Conservation (phyloP, 1,140 invertebrate species). For the Bombus soroeensis region DNA sequence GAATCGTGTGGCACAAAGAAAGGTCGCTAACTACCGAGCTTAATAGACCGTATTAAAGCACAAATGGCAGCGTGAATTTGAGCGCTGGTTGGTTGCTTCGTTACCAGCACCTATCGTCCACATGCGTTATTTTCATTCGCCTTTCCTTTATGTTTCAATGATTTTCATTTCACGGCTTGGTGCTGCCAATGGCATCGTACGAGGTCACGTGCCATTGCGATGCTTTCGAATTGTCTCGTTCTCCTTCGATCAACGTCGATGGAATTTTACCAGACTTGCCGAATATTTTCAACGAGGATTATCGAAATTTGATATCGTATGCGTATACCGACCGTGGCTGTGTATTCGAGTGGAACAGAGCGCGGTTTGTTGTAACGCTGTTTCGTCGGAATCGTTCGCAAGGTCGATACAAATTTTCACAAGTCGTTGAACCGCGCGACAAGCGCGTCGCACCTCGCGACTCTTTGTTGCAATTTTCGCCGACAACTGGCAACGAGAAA, state of each 20-base stretch:
- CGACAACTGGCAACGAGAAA: not conserved
- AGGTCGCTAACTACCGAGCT: constrained; percentile 20
- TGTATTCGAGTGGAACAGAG: not conserved
- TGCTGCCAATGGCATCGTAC: not conserved
- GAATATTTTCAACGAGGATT: not conserved
- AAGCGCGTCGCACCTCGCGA: too few relatives aligned
- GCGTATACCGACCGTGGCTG: not conserved
- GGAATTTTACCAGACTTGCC: not conserved
- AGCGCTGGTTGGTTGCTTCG: not conserved
- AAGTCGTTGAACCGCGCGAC: too few relatives aligned
- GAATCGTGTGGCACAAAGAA: constrained; percentile 28
- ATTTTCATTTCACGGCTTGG: not conserved
- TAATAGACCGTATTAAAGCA: constrained; percentile 40
- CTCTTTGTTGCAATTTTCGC: too few relatives aligned
- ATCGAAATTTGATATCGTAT: not conserved
- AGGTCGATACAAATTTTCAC: too few relatives aligned
- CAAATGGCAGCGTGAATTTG: constrained; percentile 13
- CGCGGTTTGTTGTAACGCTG: not conserved
- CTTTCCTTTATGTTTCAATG: constrained; percentile 25
- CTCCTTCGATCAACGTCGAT: not conserved
- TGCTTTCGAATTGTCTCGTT: not conserved
- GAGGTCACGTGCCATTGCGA: not conserved
- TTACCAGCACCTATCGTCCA: not conserved
- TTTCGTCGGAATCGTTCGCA: too few relatives aligned
- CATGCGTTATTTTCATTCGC: constrained; percentile 13